Evolutionary conservation across 2,888 invertebrate species (phyloP).

Genomic region (Oligia latruncula): DNA sequence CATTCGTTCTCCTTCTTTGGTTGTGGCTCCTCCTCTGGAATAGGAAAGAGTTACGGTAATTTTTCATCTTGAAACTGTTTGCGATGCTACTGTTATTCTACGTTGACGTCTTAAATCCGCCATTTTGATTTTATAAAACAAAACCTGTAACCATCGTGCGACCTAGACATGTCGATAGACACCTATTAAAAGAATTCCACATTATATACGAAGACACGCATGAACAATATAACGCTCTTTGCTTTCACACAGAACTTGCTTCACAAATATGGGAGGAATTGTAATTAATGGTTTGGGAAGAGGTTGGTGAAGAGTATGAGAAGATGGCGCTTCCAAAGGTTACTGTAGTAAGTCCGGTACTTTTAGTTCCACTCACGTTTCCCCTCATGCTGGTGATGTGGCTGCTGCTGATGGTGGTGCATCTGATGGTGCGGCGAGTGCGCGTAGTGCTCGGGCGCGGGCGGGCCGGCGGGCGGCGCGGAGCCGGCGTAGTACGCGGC

Average conservation of each 20-base stretch:
- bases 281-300: too few species aligned
- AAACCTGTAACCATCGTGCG: too few species aligned
- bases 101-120: too few species aligned
- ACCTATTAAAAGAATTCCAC: too few species aligned
- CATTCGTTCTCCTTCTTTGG: slow-evolving; percentile 87
- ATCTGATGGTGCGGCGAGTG: slow-evolving; percentile 65
- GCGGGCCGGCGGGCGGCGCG: slow-evolving; percentile 65
- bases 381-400: slow-evolving; percentile 71
- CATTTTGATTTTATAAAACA: too few species aligned
- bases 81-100: too few species aligned
- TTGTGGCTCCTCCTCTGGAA: slow-evolving; percentile 84
- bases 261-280: too few species aligned
- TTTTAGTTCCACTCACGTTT: slow-evolving; percentile 75
- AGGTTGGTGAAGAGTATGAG: not conserved
- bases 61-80: not conserved
- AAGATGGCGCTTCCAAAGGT: not conserved
- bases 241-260: too few species aligned
- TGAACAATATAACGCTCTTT: too few species aligned
- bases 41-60: not conserved
- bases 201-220: too few species aligned
- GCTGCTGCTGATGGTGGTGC: slow-evolving; percentile 59
- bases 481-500: slow-evolving; percentile 70
- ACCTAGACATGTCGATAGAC: too few species aligned
- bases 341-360: not conserved
- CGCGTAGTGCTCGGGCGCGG: slow-evolving; percentile 59